Percentiles rank a stretch among this genome's conserved stretches.
Evolutionary conservation across 23 tunicate genomes (phyloP).

Genomic region (Trididemnum miniatum): DNA sequence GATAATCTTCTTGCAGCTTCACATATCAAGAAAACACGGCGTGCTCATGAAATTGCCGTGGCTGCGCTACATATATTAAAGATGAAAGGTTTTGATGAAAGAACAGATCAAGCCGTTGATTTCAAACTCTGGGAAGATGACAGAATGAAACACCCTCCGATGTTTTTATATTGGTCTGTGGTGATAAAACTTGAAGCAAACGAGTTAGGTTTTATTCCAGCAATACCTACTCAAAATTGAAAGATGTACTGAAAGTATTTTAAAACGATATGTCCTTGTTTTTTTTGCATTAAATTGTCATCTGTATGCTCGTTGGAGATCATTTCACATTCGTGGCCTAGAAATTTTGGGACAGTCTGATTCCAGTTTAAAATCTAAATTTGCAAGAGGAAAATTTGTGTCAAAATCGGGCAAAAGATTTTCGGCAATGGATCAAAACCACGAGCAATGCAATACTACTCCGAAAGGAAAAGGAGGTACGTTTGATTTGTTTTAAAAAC

Average conservation of each 20-base stretch:
- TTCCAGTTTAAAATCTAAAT: background rate
- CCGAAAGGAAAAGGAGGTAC: background rate
- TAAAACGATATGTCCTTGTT: background rate
- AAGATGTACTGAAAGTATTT: slow-evolving; percentile 10
- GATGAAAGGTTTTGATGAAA: background rate
- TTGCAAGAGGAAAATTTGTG: background rate
- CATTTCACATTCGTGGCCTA: background rate
- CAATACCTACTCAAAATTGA: slow-evolving; percentile 10
- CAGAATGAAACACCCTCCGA: background rate
- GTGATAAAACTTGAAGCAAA: slow-evolving; percentile 6
- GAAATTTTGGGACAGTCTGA: background rate
- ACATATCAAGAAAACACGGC: background rate
- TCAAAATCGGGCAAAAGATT: background rate
- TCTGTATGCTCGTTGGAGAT: background rate
- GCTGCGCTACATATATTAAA: background rate
- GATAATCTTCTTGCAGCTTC: background rate
- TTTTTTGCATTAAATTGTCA: slow-evolving; percentile 4
- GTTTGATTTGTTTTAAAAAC: background rate
- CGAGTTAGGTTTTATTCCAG: background rate
- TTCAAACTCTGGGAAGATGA: background rate
- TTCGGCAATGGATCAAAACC: slow-evolving; percentile 10
- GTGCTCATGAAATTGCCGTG: background rate
- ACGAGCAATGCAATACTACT: background rate
- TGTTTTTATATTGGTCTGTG: slow-evolving; percentile 5
- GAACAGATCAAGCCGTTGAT: background rate